phyloP scores from a whole-genome alignment of 2,797 vertebrate species.

The Pangasius sanitwongsei region DNA sequence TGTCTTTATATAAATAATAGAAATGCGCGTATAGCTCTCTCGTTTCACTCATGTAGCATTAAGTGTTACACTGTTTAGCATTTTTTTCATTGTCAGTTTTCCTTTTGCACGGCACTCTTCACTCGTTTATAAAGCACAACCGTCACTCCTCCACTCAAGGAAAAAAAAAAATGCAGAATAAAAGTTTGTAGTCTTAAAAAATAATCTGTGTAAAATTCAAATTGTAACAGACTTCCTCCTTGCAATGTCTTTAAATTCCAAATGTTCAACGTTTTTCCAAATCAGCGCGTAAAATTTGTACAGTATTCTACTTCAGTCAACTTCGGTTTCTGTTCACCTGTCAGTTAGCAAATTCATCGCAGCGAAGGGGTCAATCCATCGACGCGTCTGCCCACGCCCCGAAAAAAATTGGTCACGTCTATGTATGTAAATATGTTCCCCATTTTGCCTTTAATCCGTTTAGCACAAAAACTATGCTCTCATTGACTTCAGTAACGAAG shows the following conservation, averaged over 20 bases:
- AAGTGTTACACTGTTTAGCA: constrained; percentile 63
- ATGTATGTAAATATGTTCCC: background rate
- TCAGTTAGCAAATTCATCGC: constrained; percentile 10
- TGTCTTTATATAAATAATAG: constrained; percentile 86
- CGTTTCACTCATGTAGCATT: constrained; percentile 69
- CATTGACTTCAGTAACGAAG: constrained; percentile 34
- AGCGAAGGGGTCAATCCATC: background rate
- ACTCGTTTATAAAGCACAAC: constrained; percentile 55
- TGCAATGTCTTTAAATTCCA: constrained; percentile 66
- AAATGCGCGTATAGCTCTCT: constrained; percentile 77
- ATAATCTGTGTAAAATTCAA: constrained; percentile 85
- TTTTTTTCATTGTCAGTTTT: constrained; percentile 32
- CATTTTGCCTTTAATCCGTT: background rate
- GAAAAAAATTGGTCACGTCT: constrained; percentile 4
- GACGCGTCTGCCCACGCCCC: background rate
- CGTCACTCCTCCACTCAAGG: constrained; percentile 64
- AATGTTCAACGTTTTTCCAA: background rate
- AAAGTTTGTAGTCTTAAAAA: constrained; percentile 80
- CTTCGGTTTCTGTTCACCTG: constrained; percentile 24
- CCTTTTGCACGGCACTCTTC: constrained; percentile 36
- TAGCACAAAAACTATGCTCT: constrained; percentile 7
- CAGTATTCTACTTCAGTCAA: constrained; percentile 31
- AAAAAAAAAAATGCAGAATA: constrained; percentile 68
- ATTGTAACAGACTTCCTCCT: constrained; percentile 78
- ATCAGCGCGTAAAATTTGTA: constrained; percentile 17